Base-by-base conservation (phyloP, 2,888 invertebrate species). In the Dynastes maya region DNA sequence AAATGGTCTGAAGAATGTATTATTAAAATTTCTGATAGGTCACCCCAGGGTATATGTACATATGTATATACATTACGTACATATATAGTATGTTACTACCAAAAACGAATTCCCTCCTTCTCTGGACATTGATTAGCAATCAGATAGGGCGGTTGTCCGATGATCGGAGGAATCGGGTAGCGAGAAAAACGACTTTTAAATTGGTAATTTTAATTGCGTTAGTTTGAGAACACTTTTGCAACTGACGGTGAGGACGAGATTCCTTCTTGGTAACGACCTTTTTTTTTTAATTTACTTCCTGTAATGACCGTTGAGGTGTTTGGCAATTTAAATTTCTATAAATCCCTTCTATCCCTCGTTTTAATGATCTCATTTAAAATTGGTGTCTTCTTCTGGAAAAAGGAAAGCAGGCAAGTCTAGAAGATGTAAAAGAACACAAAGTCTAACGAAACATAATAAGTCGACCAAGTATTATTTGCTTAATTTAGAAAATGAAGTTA, bases 191-290 rank as follows among this genome's bases (percentile, higher is more conserved):
- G 2, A 8, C 0, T 11, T 11, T 45, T 8, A 11, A 45, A 45
- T 45, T 45, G 9, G 45, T 45, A 13, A 55, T 55, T 55, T 55
- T 55, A 55, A n/a, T 55, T 55, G 55, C 55, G n/a, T 55, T 55
- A 55, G 13, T 55, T 55, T n/a, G 55, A 6, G 55, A 16, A 22
- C n/a, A 55, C 6, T 55, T 55, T 55, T 8, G n/a, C 55, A 22
- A n/a, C 55, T 6, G 55, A 22, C 22, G 55, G 13, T 22, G n/a
- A n/a, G n/a, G n/a, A 55, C 55, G 55, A 55, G 22, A 55, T 55
- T 55, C 55, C 55, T 11, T 11, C 11, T 37, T n/a, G 55, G 22
- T 22, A 13, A n/a, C n/a, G 45, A 45, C 11, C 45, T 2, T 45
- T 45, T 45, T 40, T 37, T 55, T 55, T 55, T 55, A 45, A 45